phyloP scores from a whole-genome alignment of 2,113 vertebrate genomes.

The Merops nubicus region DNA sequence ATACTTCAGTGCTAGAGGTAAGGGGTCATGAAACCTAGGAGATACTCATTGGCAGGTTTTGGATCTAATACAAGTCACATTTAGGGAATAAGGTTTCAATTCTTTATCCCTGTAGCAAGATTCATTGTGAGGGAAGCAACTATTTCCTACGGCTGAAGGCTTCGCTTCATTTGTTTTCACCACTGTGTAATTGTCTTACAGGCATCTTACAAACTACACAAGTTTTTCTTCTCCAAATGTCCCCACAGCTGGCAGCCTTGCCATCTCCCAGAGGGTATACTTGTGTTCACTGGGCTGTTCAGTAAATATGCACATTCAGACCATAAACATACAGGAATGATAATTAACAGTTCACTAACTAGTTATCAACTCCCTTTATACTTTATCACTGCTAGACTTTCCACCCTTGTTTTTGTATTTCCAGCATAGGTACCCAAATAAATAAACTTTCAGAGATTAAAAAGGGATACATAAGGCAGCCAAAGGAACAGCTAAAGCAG shows the following conservation, averaged over 20 bases:
- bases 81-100: neutral
- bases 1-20: neutral
- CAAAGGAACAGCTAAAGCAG: neutral
- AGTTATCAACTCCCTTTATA: neutral
- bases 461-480: neutral
- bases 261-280: neutral
- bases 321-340: neutral
- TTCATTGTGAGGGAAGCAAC: neutral
- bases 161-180: rapidly evolving
- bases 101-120: neutral
- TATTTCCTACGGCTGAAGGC: neutral
- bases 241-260: neutral
- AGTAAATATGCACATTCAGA: neutral
- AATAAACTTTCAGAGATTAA: neutral
- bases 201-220: neutral
- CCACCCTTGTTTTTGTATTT: neutral
- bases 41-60: neutral
- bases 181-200: neutral
- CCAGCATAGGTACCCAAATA: neutral
- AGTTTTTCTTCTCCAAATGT: neutral
- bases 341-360: neutral
- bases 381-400: neutral
- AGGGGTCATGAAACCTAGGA: neutral
- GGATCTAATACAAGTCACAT: neutral
- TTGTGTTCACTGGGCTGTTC: neutral